These are phyloP conservation scores for Acanthosepion esculentum DNA, from an alignment of 2,888 invertebrate species.

Conservation along the genomic window DNA sequence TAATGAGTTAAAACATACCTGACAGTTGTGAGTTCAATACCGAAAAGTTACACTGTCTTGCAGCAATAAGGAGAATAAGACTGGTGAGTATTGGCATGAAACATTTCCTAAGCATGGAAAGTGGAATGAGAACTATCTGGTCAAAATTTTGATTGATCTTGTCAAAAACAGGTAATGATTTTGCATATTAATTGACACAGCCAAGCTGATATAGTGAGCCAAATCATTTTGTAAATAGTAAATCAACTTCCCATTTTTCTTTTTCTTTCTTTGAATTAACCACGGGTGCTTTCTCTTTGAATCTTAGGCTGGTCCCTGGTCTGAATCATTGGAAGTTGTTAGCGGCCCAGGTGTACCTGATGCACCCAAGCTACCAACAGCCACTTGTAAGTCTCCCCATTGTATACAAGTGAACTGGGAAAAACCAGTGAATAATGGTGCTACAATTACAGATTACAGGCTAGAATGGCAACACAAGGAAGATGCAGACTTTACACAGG, in stretches of 20 bases:
- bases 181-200: background rate
- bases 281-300: background rate
- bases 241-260: background rate
- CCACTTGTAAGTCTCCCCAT: constrained; percentile 81
- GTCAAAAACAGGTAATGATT: background rate
- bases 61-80: no score
- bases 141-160: no score
- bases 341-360: constrained; percentile 89
- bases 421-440: constrained; percentile 86
- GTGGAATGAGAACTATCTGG: no score
- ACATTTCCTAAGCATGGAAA: no score
- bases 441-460: constrained; percentile 85
- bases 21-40: no score
- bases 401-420: constrained; percentile 84
- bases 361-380: constrained; percentile 80
- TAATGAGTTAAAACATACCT: no score
- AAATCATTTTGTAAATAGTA: background rate
- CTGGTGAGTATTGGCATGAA: no score
- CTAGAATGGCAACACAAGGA: constrained; percentile 79
- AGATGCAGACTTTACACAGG: constrained; percentile 70
- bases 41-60: no score
- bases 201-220: background rate
- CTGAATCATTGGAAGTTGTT: constrained; percentile 82
- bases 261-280: background rate
- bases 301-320: constrained; percentile 83